phyloP scores from a whole-genome alignment of 2,888 invertebrate species.

The Eledona agricola region DNA sequence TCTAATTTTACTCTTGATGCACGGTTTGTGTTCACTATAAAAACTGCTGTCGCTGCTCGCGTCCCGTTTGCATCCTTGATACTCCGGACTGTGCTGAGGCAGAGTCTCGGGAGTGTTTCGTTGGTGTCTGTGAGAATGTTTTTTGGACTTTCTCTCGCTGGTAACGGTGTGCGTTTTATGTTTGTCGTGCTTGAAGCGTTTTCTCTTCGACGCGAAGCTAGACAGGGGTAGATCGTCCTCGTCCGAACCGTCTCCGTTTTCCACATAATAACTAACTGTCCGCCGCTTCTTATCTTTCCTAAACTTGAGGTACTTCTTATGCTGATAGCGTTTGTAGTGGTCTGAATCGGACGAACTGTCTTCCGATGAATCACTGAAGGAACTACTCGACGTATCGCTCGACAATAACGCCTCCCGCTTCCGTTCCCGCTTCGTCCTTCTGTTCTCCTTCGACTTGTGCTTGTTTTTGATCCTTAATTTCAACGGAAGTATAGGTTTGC shows the following conservation, averaged over 20 bases:
- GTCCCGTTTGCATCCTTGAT: constrained; percentile 1
- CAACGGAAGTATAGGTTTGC: constrained; percentile 47
- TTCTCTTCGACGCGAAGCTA: constrained; percentile 31
- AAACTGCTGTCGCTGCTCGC: constrained; percentile 21
- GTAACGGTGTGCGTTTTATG: constrained; percentile 23
- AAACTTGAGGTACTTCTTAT: constrained; percentile 32
- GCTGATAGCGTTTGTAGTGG: constrained; percentile 37
- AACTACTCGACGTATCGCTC: constrained; percentile 20
- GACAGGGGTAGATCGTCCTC: constrained; percentile 42
- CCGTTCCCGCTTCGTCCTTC: constrained; percentile 14
- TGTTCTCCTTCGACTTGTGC: constrained; percentile 46
- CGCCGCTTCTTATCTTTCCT: constrained; percentile 21
- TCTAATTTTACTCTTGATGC: constrained; percentile 34
- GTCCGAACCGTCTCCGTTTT: constrained; percentile 32
- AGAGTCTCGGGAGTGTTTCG: too few relatives aligned
- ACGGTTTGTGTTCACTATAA: constrained; percentile 31
- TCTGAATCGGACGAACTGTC: constrained; percentile 39
- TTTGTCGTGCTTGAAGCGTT: constrained; percentile 26
- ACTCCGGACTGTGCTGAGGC: too few relatives aligned
- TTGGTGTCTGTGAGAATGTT: constrained; percentile 6
- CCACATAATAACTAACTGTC: constrained; percentile 15
- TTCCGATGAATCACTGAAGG: constrained; percentile 28
- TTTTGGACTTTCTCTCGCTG: constrained; percentile 14
- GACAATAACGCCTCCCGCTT: constrained; percentile 27
- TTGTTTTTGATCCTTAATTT: constrained; percentile 51